Evolutionary conservation across 2,797 vertebrate species (phyloP).

Genomic region (Pachyuromys duprasi): DNA sequence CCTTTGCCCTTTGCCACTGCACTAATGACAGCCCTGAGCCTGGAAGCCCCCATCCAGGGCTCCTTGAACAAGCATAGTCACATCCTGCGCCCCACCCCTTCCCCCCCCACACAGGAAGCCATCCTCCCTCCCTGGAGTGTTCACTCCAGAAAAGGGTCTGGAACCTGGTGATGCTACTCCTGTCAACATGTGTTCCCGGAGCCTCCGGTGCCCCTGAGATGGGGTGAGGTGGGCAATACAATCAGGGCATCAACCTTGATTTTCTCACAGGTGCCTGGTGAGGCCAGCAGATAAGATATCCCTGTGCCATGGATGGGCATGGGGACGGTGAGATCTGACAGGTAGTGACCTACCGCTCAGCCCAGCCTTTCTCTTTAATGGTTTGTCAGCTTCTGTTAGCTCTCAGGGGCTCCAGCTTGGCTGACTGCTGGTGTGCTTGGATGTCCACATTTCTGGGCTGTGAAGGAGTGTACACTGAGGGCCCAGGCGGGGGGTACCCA

Average conservation of each 20-base stretch:
- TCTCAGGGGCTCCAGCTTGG: slow-evolving; percentile 38
- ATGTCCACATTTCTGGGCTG: slow-evolving; percentile 71
- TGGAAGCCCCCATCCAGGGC: slow-evolving; percentile 49
- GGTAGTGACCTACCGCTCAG: slow-evolving; percentile 25
- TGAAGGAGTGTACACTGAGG: slow-evolving; percentile 35
- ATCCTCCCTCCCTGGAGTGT: background rate
- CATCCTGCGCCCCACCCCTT: fast-evolving
- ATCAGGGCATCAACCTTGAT: background rate
- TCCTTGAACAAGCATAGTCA: background rate
- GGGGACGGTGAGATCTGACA: background rate
- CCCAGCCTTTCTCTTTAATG: slow-evolving; percentile 14
- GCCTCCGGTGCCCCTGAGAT: background rate
- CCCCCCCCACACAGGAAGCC: background rate
- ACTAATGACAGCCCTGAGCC: slow-evolving; percentile 53
- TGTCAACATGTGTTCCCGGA: background rate
- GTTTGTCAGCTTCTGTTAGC: slow-evolving; percentile 61
- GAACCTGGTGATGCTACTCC: background rate
- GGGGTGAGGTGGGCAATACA: background rate
- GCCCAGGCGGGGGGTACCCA: slow-evolving; percentile 48
- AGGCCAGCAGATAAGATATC: background rate
- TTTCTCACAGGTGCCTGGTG: background rate
- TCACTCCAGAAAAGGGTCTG: background rate
- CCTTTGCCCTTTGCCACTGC: background rate
- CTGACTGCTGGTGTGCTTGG: slow-evolving; percentile 41
- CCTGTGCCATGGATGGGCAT: background rate